Conservation (phyloP, 2,113 vertebrate genomes). For the Percopsis transmontana region DNA sequence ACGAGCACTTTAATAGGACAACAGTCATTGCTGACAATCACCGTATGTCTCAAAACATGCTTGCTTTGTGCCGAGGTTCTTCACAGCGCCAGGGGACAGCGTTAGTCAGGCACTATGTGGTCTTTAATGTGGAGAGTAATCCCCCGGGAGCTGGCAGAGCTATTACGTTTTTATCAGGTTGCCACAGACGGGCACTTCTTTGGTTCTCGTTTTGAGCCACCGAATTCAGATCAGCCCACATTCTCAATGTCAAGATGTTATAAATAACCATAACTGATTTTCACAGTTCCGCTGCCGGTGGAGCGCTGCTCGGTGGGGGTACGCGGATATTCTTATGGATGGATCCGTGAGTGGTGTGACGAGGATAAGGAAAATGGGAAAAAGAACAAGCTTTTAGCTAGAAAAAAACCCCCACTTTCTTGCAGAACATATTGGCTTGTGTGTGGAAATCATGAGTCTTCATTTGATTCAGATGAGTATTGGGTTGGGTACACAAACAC, state of each 20-base stretch:
- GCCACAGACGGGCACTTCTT: slow-evolving; percentile 58
- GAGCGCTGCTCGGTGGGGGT: slow-evolving; percentile 22
- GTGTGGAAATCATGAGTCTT: too few relatives aligned
- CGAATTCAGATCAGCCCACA: slow-evolving; percentile 69
- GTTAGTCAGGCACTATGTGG: slow-evolving; percentile 19
- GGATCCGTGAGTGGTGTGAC: slow-evolving; percentile 1
- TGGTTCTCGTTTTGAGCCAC: slow-evolving; percentile 52
- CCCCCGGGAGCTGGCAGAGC: slow-evolving; percentile 54
- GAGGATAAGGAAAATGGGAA: not conserved
- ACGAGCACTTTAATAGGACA: not conserved
- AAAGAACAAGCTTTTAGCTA: slow-evolving; percentile 4
- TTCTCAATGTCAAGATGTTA: slow-evolving; percentile 71
- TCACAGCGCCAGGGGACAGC: not conserved
- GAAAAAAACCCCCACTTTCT: too few relatives aligned
- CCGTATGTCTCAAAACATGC: not conserved
- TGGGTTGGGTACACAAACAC: too few relatives aligned
- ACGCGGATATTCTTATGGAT: slow-evolving; percentile 12
- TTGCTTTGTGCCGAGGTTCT: not conserved
- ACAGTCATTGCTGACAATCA: not conserved
- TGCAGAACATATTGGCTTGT: too few relatives aligned
- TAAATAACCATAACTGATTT: slow-evolving; percentile 71
- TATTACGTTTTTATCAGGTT: slow-evolving; percentile 58
- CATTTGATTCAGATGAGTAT: too few relatives aligned
- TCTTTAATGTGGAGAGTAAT: slow-evolving; percentile 40
- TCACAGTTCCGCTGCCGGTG: slow-evolving; percentile 46